Conservation (phyloP, 2,113 vertebrate species). For the Callorhinus ursinus region DNA sequence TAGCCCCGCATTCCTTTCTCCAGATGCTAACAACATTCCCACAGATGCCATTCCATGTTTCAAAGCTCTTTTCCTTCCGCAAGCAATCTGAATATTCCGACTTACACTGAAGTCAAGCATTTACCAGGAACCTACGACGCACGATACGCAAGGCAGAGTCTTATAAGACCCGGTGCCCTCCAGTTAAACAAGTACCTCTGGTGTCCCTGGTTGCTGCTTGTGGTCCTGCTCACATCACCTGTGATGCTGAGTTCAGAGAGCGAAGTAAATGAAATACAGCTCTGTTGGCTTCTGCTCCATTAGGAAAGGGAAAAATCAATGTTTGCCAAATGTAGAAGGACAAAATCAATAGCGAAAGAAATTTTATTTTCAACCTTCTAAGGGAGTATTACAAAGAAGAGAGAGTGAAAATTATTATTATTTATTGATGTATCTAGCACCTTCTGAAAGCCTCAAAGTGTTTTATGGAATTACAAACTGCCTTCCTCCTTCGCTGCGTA, state of each 20-base stretch:
- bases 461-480: constrained; percentile 84
- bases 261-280: constrained; percentile 86
- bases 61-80: background rate
- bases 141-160: background rate
- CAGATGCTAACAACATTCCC: background rate
- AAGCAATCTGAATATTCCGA: background rate
- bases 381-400: constrained; percentile 87
- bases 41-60: background rate
- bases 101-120: background rate
- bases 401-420: constrained; percentile 87
- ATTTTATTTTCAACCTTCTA: constrained; percentile 88
- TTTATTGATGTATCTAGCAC: constrained; percentile 87
- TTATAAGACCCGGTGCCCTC: background rate
- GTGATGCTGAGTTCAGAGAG: constrained; percentile 77
- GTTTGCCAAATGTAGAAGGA: constrained; percentile 86
- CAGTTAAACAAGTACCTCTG: constrained; percentile 76
- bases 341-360: constrained; percentile 88
- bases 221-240: constrained; percentile 73
- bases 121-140: background rate
- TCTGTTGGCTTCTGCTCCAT: constrained; percentile 86
- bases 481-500: constrained; percentile 23
- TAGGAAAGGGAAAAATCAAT: constrained; percentile 88
- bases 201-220: constrained; percentile 62
- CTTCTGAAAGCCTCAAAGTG: constrained; percentile 85
- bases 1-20: background rate